Base-by-base conservation (phyloP, 2,888 invertebrate genomes). In the Cremastobaeus sp. region DNA sequence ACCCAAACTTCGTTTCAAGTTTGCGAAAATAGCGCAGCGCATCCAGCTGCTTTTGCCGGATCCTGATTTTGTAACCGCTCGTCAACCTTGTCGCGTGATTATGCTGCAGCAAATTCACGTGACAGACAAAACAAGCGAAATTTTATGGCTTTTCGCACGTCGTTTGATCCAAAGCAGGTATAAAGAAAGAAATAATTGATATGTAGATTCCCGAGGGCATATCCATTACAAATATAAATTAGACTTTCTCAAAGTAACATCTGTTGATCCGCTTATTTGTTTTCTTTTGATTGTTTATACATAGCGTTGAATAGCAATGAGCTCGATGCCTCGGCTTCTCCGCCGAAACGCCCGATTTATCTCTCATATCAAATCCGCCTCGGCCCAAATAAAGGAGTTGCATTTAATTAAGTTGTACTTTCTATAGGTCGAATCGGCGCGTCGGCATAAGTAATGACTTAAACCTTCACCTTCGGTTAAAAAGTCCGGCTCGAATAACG, bases 101-200 rank as follows among this genome's bases (percentile, higher is more conserved):
- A n/a, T n/a, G n/a, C n/a, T n/a, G n/a, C n/a, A n/a, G n/a, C n/a
- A n/a, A n/a, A n/a, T n/a, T n/a, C 6, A 12, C 20, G 12, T 34
- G 20, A 34, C 32, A 48, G 48, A 20, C 34, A 21, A 32, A 48
- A 34, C 43, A 25, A 25, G 25, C 45, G 17, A 35, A 35, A 21
- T 35, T 9, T 34, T 50, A 50, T 50, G 21, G 30, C 15, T 15
- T 30, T 47, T 28, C 12, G 12, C 30, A 30, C 15, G 17, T 12
- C 9, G 18, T 34, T 34, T 34, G 50, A 50, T 50, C 18, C 18
- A 35, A 50, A 12, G 12, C n/a, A n/a, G n/a, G n/a, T n/a, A n/a
- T n/a, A n/a, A 17, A 17, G 6, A 34, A 8, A 1, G 45, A 28
- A 14, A 25, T 25, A 28, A 14, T 25, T 4, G 1, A 28, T 28